These are phyloP conservation scores for Epinephelus fuscoguttatus DNA, from an alignment of 2,113 vertebrate genomes.

Conservation along the genomic window DNA sequence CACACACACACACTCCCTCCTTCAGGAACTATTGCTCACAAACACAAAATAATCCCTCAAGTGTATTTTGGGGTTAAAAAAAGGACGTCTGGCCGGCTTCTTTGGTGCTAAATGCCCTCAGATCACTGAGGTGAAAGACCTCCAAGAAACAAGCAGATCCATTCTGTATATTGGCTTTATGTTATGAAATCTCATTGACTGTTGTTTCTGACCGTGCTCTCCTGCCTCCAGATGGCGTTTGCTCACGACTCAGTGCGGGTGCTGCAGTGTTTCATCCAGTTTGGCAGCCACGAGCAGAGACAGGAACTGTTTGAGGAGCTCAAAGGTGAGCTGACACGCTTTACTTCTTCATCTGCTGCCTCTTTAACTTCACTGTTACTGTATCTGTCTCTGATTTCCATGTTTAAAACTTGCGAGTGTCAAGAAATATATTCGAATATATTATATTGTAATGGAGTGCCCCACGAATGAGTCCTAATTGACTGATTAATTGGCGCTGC, in stretches of 20 bases:
- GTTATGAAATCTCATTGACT: not conserved
- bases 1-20: not conserved
- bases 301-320: constrained; percentile 90
- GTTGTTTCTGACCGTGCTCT: not conserved
- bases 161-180: not conserved
- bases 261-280: constrained; percentile 95
- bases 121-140: too few relatives aligned
- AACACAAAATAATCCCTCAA: too few relatives aligned
- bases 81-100: too few relatives aligned
- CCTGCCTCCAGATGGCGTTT: constrained; percentile 89
- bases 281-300: constrained; percentile 90
- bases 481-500: too few relatives aligned
- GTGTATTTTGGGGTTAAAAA: too few relatives aligned
- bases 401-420: not conserved
- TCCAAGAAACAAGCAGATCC: too few relatives aligned
- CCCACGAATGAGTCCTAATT: too few relatives aligned
- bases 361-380: not conserved
- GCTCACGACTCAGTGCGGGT: constrained; percentile 95
- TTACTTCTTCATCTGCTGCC: not conserved
- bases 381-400: not conserved
- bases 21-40: not conserved
- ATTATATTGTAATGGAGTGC: too few relatives aligned
- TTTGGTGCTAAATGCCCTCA: too few relatives aligned
- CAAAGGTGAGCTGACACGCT: constrained; percentile 84
- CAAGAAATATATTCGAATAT: too few relatives aligned